Percentiles rank a stretch among this genome's conserved stretches.
Evolutionary conservation across 2,113 vertebrate genomes (phyloP).

Genomic region (Heptranchias perlo): DNA sequence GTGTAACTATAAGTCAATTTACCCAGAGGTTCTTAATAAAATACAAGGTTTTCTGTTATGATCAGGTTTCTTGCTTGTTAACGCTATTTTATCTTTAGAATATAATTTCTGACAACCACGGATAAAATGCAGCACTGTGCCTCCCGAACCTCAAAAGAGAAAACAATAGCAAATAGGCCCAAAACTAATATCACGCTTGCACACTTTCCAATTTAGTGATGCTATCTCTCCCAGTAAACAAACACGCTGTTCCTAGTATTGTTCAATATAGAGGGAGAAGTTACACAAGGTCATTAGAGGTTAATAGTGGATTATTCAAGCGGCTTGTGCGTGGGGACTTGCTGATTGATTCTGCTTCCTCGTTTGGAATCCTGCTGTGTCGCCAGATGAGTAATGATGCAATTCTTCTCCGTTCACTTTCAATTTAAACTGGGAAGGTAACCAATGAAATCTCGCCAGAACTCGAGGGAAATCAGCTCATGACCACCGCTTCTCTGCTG

Average conservation of each 20-base stretch:
- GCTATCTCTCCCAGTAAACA: slow-evolving; percentile 10
- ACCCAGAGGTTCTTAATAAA: neutral
- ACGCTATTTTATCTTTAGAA: neutral
- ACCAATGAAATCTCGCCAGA: slow-evolving; percentile 45
- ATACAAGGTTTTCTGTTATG: neutral
- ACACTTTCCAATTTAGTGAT: neutral
- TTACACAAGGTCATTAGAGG: slow-evolving; percentile 49
- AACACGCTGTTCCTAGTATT: slow-evolving; percentile 39
- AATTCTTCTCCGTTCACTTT: slow-evolving; percentile 44
- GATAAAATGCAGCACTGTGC: neutral
- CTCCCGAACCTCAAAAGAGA: neutral
- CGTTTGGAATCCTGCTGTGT: slow-evolving; percentile 38
- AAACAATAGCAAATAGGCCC: neutral
- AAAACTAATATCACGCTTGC: slow-evolving; percentile 23
- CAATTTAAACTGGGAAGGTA: slow-evolving; percentile 45
- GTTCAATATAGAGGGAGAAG: slow-evolving; percentile 47
- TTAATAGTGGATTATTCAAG: slow-evolving; percentile 44
- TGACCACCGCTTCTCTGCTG: no score
- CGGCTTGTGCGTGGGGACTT: slow-evolving; percentile 34
- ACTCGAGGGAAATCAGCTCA: slow-evolving; percentile 44
- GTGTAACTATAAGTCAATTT: no score
- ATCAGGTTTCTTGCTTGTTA: neutral
- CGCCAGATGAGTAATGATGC: neutral
- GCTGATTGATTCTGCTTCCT: slow-evolving; percentile 42
- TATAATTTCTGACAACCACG: neutral